Conservation (phyloP, 2,888 invertebrate species). For the Caenorhabditis sp. region DNA sequence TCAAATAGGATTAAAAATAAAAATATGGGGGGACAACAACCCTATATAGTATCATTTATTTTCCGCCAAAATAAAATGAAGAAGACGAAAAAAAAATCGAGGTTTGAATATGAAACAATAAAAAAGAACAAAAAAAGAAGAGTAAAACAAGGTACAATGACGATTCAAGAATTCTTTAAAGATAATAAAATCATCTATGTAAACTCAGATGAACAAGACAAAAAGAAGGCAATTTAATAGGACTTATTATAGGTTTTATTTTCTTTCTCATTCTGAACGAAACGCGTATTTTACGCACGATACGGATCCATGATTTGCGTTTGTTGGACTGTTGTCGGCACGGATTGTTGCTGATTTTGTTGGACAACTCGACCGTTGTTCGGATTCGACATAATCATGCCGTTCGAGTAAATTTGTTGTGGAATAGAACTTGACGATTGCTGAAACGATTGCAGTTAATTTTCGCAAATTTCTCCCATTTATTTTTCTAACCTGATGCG, state of each 20-base stretch:
- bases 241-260: background rate
- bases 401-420: conserved; percentile 41
- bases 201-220: conserved; percentile 7
- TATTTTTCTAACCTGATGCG: conserved; percentile 20
- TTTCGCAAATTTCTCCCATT: background rate
- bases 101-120: background rate
- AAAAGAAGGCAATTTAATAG: conserved; percentile 1
- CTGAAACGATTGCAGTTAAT: conserved; percentile 6
- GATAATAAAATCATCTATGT: background rate
- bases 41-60: background rate
- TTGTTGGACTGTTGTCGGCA: conserved; percentile 37
- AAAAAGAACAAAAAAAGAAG: background rate
- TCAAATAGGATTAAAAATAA: background rate
- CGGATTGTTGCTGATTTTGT: conserved; percentile 29
- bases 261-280: background rate
- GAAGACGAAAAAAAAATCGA: background rate
- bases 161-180: background rate
- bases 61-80: background rate
- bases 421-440: conserved; percentile 18
- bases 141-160: background rate
- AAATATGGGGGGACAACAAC: background rate
- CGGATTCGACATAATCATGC: conserved; percentile 19
- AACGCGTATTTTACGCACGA: conserved; percentile 1
- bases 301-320: conserved; percentile 49
- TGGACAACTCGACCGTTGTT: conserved; percentile 12